Evolutionary conservation across 2,797 vertebrate genomes (phyloP).

Genomic region (Lophius americanus): DNA sequence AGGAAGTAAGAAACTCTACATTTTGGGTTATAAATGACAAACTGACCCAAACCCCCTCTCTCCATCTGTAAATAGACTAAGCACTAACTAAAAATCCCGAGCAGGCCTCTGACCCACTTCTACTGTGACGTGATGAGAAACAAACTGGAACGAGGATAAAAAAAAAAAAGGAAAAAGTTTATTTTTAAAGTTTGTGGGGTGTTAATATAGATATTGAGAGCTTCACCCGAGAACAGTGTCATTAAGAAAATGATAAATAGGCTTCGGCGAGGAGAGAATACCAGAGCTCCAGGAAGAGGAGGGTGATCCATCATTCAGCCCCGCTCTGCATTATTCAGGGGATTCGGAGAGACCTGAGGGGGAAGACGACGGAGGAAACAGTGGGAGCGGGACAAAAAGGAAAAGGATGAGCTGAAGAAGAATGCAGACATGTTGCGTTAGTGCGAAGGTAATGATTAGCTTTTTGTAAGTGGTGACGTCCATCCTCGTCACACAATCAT

Average conservation of each 20-base stretch:
- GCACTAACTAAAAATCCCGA: conserved; percentile 23
- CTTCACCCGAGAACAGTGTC: conserved; percentile 66
- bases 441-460: conserved; percentile 62
- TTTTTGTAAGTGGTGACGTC: conserved; percentile 62
- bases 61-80: conserved; percentile 7
- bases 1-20: too few relatives aligned
- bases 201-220: conserved; percentile 73
- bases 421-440: conserved; percentile 54
- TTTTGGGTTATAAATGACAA: too few relatives aligned
- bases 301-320: conserved; percentile 70
- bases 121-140: conserved; percentile 35
- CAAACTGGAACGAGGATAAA: conserved; percentile 63
- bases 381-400: conserved; percentile 41
- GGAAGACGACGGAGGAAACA: conserved; percentile 62
- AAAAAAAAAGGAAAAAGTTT: conserved; percentile 21
- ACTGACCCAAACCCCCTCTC: too few relatives aligned
- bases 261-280: conserved; percentile 49
- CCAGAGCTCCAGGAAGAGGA: conserved; percentile 54
- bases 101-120: conserved; percentile 61
- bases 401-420: conserved; percentile 47
- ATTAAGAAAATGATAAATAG: conserved; percentile 73
- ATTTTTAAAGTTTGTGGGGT: conserved; percentile 52
- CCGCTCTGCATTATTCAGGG: conserved; percentile 77
- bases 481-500: conserved; percentile 50
- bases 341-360: conserved; percentile 66